phyloP scores from a whole-genome alignment of 2,888 invertebrate genomes.

The Cataglyphis albicans region DNA sequence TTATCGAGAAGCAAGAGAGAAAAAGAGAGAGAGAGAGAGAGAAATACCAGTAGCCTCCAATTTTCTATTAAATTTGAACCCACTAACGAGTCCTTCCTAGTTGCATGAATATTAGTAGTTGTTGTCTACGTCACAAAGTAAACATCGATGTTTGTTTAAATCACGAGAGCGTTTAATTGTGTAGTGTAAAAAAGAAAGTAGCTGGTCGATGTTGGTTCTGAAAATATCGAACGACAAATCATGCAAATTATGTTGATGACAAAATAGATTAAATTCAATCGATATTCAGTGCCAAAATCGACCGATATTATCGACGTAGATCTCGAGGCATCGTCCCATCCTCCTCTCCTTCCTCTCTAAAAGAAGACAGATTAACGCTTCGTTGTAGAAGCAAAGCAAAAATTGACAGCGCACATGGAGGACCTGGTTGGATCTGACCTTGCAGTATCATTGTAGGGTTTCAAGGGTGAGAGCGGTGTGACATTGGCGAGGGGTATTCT shows the following conservation, averaged over 20 bases:
- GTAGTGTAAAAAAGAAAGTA: conserved; percentile 20
- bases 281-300: conserved; percentile 49
- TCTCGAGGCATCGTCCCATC: conserved; percentile 58
- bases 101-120: conserved; percentile 71
- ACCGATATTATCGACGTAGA: conserved; percentile 49
- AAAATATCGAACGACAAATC: not conserved
- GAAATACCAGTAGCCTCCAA: conserved; percentile 60
- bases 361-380: conserved; percentile 62
- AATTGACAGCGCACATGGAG: conserved; percentile 74
- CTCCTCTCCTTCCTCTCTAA: conserved; percentile 65
- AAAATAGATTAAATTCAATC: not conserved
- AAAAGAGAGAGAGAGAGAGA: conserved; percentile 58
- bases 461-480: conserved; percentile 87
- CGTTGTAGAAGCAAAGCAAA: conserved; percentile 56
- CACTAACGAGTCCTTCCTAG: conserved; percentile 66
- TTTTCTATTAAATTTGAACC: conserved; percentile 75
- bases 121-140: conserved; percentile 42
- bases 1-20: conserved; percentile 37
- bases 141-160: conserved; percentile 54
- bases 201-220: conserved; percentile 54
- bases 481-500: conserved; percentile 89
- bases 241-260: not conserved
- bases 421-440: conserved; percentile 84
- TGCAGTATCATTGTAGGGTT: conserved; percentile 86
- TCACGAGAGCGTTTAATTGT: conserved; percentile 59